Base-by-base conservation (phyloP, 2,888 invertebrate species). In the Pocota personata region DNA sequence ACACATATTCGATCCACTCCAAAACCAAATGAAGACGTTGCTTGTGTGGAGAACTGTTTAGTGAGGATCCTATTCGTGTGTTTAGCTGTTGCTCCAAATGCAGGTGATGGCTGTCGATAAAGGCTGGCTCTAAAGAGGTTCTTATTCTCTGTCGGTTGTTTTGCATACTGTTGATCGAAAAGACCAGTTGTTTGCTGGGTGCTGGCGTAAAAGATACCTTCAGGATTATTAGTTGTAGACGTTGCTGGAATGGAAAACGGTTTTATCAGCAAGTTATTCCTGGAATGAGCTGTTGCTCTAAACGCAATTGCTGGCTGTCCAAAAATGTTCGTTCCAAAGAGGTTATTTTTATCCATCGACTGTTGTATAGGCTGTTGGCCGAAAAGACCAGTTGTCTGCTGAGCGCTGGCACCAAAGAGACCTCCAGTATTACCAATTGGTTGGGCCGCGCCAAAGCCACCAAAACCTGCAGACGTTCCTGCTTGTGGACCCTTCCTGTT, bases 401-500 rank as follows among this genome's bases (percentile, higher is more conserved):
- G 92, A 82, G 89, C 91, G 88, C 89, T 89, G 52, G 93, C 88
- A 66, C 94, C 93, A 92, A 95, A 93, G 55, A 95, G 89, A 50
- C 92, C 90, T 3, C 90, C 90, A 12, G 89, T 88, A 2, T 91
- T 78, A 1, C 90, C 89, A 0, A 92, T 91, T 0, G 90, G 88
- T 86, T 93, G 93, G 6, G 92, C 90, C 3, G 91, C 87, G 1
- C 93, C 93, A 0, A 90, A 90, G 95, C 0, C 95, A 2, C 91
- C 90, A 5, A 87, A 87, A 0, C 90, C 88, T 0, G 82, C 86
- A 0, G 89, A 83, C 0, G 90, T 87, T 0, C 93, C 90, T 32
- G 93, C 91, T 88, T 93, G 93, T 16, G 93, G 94, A 43, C 98
- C 98, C 93, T 99, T 99, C 2, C 98, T 94, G 66, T 97, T 97